A percentile compares a stretch with the other conserved stretches of the same genome.
Conservation (phyloP, 2,888 invertebrate genomes). For the Idaea dimidiata region DNA sequence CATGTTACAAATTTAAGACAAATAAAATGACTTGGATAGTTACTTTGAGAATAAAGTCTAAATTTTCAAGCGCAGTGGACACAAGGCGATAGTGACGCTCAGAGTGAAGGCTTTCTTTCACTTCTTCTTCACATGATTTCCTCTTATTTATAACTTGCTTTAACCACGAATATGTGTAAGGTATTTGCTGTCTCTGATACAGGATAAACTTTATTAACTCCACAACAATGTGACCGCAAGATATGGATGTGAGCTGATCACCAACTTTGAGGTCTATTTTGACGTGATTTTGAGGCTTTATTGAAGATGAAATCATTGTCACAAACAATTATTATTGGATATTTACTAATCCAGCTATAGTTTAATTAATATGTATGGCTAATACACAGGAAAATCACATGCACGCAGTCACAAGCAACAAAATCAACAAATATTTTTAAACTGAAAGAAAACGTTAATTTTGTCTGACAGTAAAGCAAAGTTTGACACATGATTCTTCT, state of each 20-base stretch:
- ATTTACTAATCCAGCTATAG: neutral
- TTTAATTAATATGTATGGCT: neutral
- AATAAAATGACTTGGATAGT: neutral
- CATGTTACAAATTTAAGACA: neutral
- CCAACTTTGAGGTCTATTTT: conserved; percentile 64
- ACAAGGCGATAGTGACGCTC: conserved; percentile 66
- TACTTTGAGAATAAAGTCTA: conserved; percentile 72
- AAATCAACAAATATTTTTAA: too few relatives aligned
- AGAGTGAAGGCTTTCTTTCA: conserved; percentile 61
- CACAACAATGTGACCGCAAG: conserved; percentile 79
- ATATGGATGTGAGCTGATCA: conserved; percentile 77
- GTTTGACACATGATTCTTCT: too few relatives aligned
- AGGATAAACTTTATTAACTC: conserved; percentile 80
- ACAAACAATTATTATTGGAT: neutral
- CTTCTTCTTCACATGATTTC: conserved; percentile 41
- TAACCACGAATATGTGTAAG: conserved; percentile 73
- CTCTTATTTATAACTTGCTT: conserved; percentile 68
- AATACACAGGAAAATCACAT: neutral
- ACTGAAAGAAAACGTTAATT: too few relatives aligned
- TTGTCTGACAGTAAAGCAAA: too few relatives aligned
- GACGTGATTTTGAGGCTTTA: conserved; percentile 35
- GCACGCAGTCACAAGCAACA: neutral
- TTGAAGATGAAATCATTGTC: neutral
- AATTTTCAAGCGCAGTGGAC: conserved; percentile 64
- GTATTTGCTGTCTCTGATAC: conserved; percentile 80